These are phyloP conservation scores for Numenius phaeopus DNA, from an alignment of 2,797 vertebrate genomes.

Conservation along the genomic window DNA sequence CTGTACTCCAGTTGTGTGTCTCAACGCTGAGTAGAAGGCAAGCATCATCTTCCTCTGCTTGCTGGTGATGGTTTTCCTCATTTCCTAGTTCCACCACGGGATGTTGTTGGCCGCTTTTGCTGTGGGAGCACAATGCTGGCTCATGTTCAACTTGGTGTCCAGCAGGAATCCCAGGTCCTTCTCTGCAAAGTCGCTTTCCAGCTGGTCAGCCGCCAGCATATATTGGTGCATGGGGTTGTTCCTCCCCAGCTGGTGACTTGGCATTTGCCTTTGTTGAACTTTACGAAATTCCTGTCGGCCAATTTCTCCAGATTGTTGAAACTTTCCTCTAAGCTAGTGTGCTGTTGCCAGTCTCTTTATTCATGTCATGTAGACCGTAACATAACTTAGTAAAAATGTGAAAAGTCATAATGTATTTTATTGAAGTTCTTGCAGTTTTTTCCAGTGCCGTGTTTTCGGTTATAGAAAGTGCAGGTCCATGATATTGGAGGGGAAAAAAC, in stretches of 20 bases:
- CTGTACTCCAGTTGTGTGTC: neutral
- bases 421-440: neutral
- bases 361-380: neutral
- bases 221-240: neutral
- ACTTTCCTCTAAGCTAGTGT: neutral
- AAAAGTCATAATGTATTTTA: neutral
- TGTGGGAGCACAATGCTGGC: neutral
- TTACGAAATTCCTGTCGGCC: neutral
- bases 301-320: neutral
- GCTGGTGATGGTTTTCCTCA: neutral
- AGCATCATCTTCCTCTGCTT: neutral
- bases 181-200: neutral
- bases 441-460: neutral
- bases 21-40: neutral
- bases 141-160: neutral
- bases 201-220: neutral
- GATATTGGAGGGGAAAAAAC: neutral
- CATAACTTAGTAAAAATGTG: neutral
- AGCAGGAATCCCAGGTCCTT: neutral
- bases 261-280: neutral
- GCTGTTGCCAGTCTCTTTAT: neutral
- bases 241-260: neutral
- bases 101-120: neutral
- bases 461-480: neutral
- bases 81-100: neutral